Evolutionary conservation across 2,888 invertebrate genomes (phyloP).

Genomic region (Anthrax anthrax): DNA sequence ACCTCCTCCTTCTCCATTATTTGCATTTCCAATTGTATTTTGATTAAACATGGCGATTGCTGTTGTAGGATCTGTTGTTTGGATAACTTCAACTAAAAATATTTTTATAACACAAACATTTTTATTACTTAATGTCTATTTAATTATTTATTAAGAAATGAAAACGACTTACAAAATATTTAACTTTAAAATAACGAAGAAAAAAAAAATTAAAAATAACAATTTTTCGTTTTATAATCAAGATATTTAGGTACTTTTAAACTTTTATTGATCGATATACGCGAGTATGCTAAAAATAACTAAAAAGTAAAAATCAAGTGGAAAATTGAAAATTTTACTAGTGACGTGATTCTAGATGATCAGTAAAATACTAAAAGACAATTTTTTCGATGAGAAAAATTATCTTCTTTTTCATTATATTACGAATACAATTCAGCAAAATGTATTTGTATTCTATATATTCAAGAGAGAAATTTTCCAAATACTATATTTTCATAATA

Average conservation of each 20-base stretch:
- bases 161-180: too few relatives aligned
- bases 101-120: too few relatives aligned
- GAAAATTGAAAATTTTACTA: neutral
- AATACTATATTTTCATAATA: too few relatives aligned
- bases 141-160: too few relatives aligned
- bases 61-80: slow-evolving; percentile 44
- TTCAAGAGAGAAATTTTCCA: slow-evolving; percentile 1
- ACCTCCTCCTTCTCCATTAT: slow-evolving; percentile 16
- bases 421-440: too few relatives aligned
- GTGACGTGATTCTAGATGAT: slow-evolving; percentile 10
- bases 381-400: slow-evolving; percentile 1
- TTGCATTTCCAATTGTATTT: slow-evolving; percentile 3
- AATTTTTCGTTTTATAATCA: neutral
- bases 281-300: neutral
- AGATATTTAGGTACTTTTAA: too few relatives aligned
- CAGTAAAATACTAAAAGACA: slow-evolving; percentile 7
- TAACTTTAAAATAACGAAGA: too few relatives aligned
- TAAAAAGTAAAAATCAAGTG: neutral
- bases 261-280: too few relatives aligned
- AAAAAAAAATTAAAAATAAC: slow-evolving; percentile 1
- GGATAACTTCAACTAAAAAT: slow-evolving; percentile 55
- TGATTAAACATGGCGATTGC: slow-evolving; percentile 18
- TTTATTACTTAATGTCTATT: too few relatives aligned
- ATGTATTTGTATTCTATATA: neutral
- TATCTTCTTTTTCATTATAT: slow-evolving; percentile 1